Evolutionary conservation across 2,888 invertebrate genomes (phyloP).

Genomic region (Noctua pronuba): DNA sequence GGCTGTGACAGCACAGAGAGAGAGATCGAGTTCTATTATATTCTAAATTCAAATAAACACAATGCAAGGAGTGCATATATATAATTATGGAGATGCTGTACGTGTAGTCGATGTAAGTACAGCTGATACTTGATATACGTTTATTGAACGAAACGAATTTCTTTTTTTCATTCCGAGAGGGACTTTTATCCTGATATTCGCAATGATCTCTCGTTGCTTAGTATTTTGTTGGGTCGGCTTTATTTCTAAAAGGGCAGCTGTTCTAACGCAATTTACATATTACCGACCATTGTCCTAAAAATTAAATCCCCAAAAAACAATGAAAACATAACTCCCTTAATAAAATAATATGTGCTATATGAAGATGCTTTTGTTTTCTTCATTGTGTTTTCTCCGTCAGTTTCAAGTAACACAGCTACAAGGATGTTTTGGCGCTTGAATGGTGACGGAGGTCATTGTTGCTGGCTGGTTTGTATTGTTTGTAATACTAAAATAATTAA

Average conservation of each 20-base stretch:
- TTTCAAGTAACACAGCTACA: background rate
- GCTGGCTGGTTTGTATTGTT: no score
- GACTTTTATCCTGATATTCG: constrained; percentile 36
- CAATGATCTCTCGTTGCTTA: constrained; percentile 49
- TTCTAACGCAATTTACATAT: no score
- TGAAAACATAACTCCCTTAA: no score
- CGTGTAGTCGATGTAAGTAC: no score
- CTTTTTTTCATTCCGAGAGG: constrained; percentile 34
- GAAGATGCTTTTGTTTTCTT: background rate
- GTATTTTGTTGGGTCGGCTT: constrained; percentile 43
- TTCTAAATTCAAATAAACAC: no score
- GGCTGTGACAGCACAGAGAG: constrained; percentile 5
- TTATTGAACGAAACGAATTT: constrained; percentile 56
- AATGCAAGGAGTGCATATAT: constrained; percentile 1
- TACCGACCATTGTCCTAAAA: no score
- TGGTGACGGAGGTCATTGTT: no score
- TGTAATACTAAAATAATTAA: no score
- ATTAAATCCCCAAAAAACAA: no score
- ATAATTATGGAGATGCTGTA: background rate
- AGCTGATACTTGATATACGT: constrained; percentile 73
- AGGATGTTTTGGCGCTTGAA: background rate
- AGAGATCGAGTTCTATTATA: constrained; percentile 4
- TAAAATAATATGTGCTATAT: no score
- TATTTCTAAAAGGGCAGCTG: constrained; percentile 32
- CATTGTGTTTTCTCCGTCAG: background rate